Base-by-base conservation (phyloP, 2,888 invertebrate species). In the Escarpia spicata region DNA sequence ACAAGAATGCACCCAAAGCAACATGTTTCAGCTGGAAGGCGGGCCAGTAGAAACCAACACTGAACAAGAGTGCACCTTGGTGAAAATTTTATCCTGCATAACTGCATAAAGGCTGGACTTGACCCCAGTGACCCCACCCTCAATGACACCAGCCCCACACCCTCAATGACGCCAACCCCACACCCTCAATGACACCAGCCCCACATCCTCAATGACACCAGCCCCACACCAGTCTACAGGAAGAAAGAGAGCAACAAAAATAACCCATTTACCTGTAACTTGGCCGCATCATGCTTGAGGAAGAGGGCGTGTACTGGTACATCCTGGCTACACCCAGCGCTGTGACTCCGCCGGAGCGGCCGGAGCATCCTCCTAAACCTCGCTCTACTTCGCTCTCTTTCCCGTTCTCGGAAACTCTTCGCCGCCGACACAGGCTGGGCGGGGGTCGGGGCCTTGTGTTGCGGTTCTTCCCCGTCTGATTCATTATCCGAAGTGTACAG, bases 271-370 rank as follows among this genome's bases (percentile, higher is more conserved):
- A 75, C 75, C 75, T 75, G 75, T 75, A 75, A n/a, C 75, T 75
- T 75, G 26, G 92, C 92, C 45, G 92, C 31, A 19, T 93, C 90
- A 45, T 95, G 94, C 91, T 93, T 94, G 43, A 96, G 93, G 93
- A 96, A 96, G 58, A 96, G 95, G 15, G 96, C 96, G 94, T 96
- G 95, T 0, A 96, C 95, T 4, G 96, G 96, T 3, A 96, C 95
- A 92, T 96, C 96, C 93, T 96, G 96, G 43, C 95, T 95, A 94
- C 96, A 96, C 43, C 96, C 96, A 6, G 96, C 96, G 97, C 98
- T 99, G 92, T 95, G 95, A 93, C 95, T 96, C 52, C 96, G 93
- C 37, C 95, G 94, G 15, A 95, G 92, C 90, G 93, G 93, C n/a
- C 92, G 90, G 52, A 94, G 90, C 44, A 93, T 92, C 90, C 93